These are phyloP conservation scores for Drosophila equinoxialis DNA, from an alignment of 1,140 invertebrate species.

Conservation along the genomic window DNA sequence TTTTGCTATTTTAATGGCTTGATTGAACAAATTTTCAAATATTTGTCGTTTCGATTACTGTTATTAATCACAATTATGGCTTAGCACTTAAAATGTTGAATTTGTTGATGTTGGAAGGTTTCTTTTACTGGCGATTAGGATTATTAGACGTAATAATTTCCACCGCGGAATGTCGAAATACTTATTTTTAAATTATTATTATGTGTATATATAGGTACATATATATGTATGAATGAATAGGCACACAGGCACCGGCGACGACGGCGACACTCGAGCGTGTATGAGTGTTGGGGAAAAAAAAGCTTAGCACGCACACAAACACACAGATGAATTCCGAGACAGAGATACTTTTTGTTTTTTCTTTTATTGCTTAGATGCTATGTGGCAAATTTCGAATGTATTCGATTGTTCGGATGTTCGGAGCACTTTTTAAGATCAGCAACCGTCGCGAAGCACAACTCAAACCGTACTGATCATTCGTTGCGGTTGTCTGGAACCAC, in stretches of 20 bases:
- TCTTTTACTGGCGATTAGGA: constrained; percentile 21
- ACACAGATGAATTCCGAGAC: constrained; percentile 42
- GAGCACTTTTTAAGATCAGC: constrained; percentile 69
- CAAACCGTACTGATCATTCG: constrained; percentile 79
- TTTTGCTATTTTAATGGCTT: constrained; percentile 40
- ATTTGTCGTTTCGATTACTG: constrained; percentile 34
- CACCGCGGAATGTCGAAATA: constrained; percentile 72
- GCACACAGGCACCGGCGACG: constrained; percentile 52
- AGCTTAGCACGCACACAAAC: constrained; percentile 57
- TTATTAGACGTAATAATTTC: constrained; percentile 46
- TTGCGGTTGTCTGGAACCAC: constrained; percentile 66
- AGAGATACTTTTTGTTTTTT: constrained; percentile 30
- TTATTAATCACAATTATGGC: constrained; percentile 75
- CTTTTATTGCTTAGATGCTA: constrained; percentile 46
- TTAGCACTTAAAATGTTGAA: constrained; percentile 32
- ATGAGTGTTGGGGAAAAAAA: constrained; percentile 43
- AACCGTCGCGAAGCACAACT: constrained; percentile 82
- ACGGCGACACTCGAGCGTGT: constrained; percentile 41
- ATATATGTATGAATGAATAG: constrained; percentile 37
- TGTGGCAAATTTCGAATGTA: constrained; percentile 44
- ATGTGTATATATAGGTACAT: constrained; percentile 23
- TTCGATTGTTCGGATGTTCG: constrained; percentile 28
- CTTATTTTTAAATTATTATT: constrained; percentile 76
- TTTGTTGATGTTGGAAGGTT: constrained; percentile 15
- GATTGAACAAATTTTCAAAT: constrained; percentile 22